These are phyloP conservation scores for Phyllotis vaccarum DNA, from an alignment of 2,797 vertebrate genomes.

Conservation along the genomic window DNA sequence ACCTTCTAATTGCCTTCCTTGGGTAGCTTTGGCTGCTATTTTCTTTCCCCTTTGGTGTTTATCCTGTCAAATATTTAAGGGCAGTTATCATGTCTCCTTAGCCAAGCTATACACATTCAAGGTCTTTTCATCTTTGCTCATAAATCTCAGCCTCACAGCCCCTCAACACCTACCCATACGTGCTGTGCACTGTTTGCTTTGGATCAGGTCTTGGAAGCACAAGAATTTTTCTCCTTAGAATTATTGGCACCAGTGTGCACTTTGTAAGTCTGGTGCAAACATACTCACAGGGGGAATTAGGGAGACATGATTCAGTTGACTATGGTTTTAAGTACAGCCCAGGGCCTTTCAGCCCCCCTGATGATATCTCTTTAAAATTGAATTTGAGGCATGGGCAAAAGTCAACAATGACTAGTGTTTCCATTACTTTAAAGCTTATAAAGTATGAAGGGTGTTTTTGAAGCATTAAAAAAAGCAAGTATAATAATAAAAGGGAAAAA, in stretches of 20 bases:
- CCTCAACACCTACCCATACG: slow-evolving; percentile 79
- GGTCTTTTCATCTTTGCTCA: slow-evolving; percentile 84
- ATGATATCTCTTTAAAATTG: slow-evolving; percentile 77
- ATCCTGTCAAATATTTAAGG: slow-evolving; percentile 84
- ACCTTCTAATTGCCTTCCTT: slow-evolving; percentile 75
- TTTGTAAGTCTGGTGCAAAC: slow-evolving; percentile 69
- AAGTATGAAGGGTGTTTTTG: slow-evolving; percentile 57
- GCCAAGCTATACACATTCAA: slow-evolving; percentile 81
- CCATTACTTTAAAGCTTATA: slow-evolving; percentile 75
- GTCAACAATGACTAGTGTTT: slow-evolving; percentile 77
- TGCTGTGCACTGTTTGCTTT: slow-evolving; percentile 81
- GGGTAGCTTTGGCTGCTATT: slow-evolving; percentile 62
- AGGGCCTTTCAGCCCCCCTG: slow-evolving; percentile 55
- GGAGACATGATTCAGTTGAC: slow-evolving; percentile 65
- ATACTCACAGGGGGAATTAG: slow-evolving; percentile 65
- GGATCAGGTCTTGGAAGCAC: slow-evolving; percentile 71
- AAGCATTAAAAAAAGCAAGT: slow-evolving; percentile 28
- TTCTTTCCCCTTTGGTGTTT: slow-evolving; percentile 80
- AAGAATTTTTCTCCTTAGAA: slow-evolving; percentile 73
- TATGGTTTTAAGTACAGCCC: slow-evolving; percentile 75
- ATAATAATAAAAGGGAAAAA: slow-evolving; percentile 58
- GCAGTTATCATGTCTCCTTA: slow-evolving; percentile 82
- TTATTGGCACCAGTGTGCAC: slow-evolving; percentile 68
- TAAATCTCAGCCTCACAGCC: slow-evolving; percentile 84
- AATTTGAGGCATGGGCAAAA: slow-evolving; percentile 78